These are phyloP conservation scores for Aurelia sp. DNA, from an alignment of 30 jellyfish, hydroid and myxozoan genomes.

Conservation along the genomic window DNA sequence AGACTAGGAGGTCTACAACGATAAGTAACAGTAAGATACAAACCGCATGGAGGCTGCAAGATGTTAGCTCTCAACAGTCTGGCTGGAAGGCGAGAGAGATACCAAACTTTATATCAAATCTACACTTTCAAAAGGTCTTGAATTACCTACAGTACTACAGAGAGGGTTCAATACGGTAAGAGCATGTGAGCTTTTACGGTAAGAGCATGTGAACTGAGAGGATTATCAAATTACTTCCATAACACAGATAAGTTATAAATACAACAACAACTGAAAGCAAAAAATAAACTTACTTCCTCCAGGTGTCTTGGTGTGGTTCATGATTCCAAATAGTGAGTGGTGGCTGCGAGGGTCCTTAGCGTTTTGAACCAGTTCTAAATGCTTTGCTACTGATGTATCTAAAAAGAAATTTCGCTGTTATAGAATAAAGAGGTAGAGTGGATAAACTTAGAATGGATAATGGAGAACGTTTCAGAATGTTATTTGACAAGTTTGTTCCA, in stretches of 20 bases:
- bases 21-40: not conserved
- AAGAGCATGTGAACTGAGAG: too few species aligned
- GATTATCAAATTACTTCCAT: too few species aligned
- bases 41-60: constrained; percentile 95
- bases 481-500: too few species aligned
- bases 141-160: too few species aligned
- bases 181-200: too few species aligned
- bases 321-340: constrained; percentile 73
- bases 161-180: too few species aligned
- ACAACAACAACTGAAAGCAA: too few species aligned
- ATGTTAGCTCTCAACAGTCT: constrained; percentile 87
- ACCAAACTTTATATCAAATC: too few species aligned
- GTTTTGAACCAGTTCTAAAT: constrained; percentile 81
- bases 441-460: not conserved
- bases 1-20: too few species aligned
- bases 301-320: constrained; percentile 87
- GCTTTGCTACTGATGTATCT: constrained; percentile 85
- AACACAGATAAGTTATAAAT: too few species aligned
- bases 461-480: too few species aligned
- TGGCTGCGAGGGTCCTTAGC: constrained; percentile 73
- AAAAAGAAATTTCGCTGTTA: not conserved
- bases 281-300: constrained; percentile 77
- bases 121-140: too few species aligned
- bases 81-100: constrained; percentile 39
- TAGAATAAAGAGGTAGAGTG: not conserved